A percentile compares a stretch with the other conserved stretches of the same genome.
Conservation (phyloP, 2,113 vertebrate species). For the Erythrolamprus reginae region DNA sequence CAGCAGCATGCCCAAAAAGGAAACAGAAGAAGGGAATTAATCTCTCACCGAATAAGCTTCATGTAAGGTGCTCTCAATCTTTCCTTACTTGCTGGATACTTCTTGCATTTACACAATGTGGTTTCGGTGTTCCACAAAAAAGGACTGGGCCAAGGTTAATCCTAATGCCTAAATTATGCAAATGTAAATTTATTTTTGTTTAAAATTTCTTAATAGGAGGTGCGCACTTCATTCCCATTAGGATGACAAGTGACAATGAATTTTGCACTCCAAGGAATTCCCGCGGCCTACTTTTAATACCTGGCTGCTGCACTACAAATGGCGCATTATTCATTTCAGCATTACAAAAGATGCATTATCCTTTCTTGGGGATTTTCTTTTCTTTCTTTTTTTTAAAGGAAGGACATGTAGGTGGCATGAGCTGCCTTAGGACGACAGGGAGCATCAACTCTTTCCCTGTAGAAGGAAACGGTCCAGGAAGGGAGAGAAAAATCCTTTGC, state of each 20-base stretch:
- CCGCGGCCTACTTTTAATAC: constrained; percentile 58
- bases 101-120: constrained; percentile 40
- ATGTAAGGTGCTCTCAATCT: neutral
- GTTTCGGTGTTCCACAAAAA: constrained; percentile 45
- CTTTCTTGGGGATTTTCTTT: constrained; percentile 10
- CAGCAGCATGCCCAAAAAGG: neutral
- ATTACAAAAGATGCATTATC: constrained; percentile 15
- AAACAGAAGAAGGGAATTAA: neutral
- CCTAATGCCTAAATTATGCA: constrained; percentile 63
- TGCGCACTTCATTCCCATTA: constrained; percentile 62
- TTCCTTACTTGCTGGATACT: constrained; percentile 42
- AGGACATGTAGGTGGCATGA: neutral
- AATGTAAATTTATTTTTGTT: no score
- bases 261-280: constrained; percentile 56
- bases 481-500: neutral
- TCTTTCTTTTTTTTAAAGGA: neutral
- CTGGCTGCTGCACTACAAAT: constrained; percentile 51
- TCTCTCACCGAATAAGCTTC: neutral
- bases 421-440: neutral
- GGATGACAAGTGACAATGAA: constrained; percentile 63
- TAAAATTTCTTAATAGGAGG: constrained; percentile 61
- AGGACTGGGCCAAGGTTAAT: constrained; percentile 61
- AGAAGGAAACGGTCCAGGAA: neutral
- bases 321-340: constrained; percentile 56
- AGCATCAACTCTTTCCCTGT: neutral